Base-by-base conservation (phyloP, 2,797 vertebrate species). In the Nannoperca obscura region DNA sequence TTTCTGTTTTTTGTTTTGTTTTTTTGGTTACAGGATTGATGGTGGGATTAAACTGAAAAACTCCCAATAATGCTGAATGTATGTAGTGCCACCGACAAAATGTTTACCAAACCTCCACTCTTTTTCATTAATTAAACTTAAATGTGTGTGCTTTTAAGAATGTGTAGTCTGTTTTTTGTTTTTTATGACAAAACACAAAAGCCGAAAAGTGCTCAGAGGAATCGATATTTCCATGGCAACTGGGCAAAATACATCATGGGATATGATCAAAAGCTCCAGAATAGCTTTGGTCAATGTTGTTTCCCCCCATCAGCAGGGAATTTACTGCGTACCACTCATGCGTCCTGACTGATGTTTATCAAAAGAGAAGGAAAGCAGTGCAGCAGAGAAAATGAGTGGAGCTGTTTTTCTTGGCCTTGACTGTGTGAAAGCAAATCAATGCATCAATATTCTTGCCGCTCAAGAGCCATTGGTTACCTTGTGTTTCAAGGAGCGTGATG, bases 41-140 rank as follows among this genome's bases (percentile, higher is more conserved):
- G 90, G 92, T 94, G 93, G 92, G 93, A 91, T 91, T 92, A 76
- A 92, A 89, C 78, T 85, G 85, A 91, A 92, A 93, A 89, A 93
- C 88, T 93, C 94, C 91, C 93, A 93, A 93, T 95, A 91, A 94
- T 92, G 93, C 95, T 94, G 95, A 96, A 95, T 96, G 95, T 95
- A 95, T 93, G 94, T 95, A 94, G 92, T 94, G 91, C 94, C 95
- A 95, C 95, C 92, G 90, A 95, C 94, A 94, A 95, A 95, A 94
- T 95, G 94, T 95, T 96, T 95, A 95, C 94, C 94, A 94, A 94
- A 95, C 88, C 89, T 94, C 92, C 93, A 95, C 90, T 92, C 92
- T 95, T 95, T 84, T 95, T 95, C 93, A 94, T 95, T 94, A 93
- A 95, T 95, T 96, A 95, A 96, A 95, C 89, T 92, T 94, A 90